Base-by-base conservation (phyloP, 1,140 invertebrate species). In the Pantala flavescens region DNA sequence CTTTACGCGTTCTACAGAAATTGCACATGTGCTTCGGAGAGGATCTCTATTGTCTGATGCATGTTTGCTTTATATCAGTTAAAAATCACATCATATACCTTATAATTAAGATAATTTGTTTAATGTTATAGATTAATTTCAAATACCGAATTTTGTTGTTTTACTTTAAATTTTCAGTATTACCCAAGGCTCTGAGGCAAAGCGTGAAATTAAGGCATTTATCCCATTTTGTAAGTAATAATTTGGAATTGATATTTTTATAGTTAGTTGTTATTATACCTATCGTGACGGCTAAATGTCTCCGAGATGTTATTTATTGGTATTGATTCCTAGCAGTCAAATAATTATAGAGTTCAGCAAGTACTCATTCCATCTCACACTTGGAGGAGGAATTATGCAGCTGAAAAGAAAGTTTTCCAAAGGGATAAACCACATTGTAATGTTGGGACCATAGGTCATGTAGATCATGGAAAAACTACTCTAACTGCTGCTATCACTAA, bases 391-490 rank as follows among this genome's bases (percentile, higher is more conserved):
- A 63, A 63, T 63, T 63, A 63, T 63, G 43, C 77, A 21, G 75
- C 78, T 10, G 89, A 92, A 77, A 94, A 94, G 77, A 88, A 90
- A 81, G 86, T 94, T 0, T 95, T 87, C 80, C 82, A 86, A 74
- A 84, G 93, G 75, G 88, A 87, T 43, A 98, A 98, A 82, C 96
- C 96, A n/a, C 97, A 99, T 85, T 94, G 96, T 79, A 99, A 99
- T 86, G 90, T 99, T 24, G 98, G 92, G 19, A 99, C 98, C 0
- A 99, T 99, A 82, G 98, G 98, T 7, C 98, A 99, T 87, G 97
- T 99, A 63, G 98, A 99, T 88, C 98, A 99, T 86, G 98, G 98
- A 63, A 99, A 99, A 86, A 99, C 98, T 0, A 99, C 98, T 0
- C 84, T 99, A 0, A 99, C 98, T 71, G 97, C 98, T 74, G 98